A percentile compares a stretch with the other conserved stretches of the same genome.
phyloP scores from a whole-genome alignment of 2,888 invertebrate genomes.

The Eupithecia abbreviata region DNA sequence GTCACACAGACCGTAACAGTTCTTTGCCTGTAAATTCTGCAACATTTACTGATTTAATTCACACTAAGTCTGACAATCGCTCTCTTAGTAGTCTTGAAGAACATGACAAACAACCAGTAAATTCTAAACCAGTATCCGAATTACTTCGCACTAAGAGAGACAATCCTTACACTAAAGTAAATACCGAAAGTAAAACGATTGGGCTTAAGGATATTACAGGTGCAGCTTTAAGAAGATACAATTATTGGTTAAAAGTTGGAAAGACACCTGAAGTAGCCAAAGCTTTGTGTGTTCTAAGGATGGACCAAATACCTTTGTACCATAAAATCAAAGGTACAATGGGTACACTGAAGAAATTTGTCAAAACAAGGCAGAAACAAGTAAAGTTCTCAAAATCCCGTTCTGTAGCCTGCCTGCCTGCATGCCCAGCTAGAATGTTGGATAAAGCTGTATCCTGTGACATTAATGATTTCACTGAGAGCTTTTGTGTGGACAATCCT shows the following conservation, averaged over 20 bases:
- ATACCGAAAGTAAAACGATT: background rate
- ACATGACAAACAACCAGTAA: background rate
- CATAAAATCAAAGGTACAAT: background rate
- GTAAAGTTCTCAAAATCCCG: too few relatives aligned
- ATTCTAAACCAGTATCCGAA: background rate
- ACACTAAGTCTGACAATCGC: background rate
- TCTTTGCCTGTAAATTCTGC: background rate
- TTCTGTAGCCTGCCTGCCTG: background rate
- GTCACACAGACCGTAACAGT: background rate
- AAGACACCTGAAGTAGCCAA: constrained; percentile 1
- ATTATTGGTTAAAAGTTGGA: constrained; percentile 4
- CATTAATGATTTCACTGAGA: background rate
- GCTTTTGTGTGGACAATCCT: too few relatives aligned
- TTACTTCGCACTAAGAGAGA: background rate
- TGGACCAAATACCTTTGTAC: background rate
- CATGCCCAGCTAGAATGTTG: background rate
- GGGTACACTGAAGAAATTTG: background rate
- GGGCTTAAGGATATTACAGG: background rate
- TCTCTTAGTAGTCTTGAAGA: background rate
- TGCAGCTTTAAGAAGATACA: constrained; percentile 2
- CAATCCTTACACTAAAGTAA: constrained; percentile 6
- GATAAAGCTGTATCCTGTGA: background rate
- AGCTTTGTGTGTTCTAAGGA: background rate
- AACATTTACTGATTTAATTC: background rate
- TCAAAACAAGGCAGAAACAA: background rate